Conservation (phyloP, 2,797 vertebrate genomes). For the Anguilla obscura region DNA sequence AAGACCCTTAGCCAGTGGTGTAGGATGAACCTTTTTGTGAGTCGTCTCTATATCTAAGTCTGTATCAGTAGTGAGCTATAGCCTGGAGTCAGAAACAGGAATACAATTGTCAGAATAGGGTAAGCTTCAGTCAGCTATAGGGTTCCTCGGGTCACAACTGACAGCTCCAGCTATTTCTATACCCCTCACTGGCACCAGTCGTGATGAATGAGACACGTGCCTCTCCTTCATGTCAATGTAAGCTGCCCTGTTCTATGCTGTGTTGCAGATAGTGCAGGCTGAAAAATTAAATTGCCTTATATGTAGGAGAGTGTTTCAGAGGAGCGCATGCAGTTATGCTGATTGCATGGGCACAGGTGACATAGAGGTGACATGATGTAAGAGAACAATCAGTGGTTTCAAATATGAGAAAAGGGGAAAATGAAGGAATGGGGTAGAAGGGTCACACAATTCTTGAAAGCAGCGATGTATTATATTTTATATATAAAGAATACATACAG, state of each 20-base stretch:
- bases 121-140: neutral
- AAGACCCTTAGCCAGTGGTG: neutral
- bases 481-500: neutral
- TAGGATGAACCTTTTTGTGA: neutral
- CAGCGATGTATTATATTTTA: neutral
- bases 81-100: neutral
- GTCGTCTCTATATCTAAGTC: neutral
- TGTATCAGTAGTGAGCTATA: neutral
- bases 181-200: neutral
- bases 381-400: neutral
- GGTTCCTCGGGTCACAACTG: neutral
- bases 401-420: neutral
- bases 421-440: neutral
- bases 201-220: neutral
- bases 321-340: neutral
- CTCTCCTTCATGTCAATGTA: neutral
- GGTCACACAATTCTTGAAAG: neutral
- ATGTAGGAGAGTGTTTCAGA: neutral
- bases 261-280: neutral
- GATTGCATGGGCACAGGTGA: neutral
- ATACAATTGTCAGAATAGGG: neutral
- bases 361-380: neutral
- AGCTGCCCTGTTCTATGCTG: neutral
- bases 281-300: neutral
- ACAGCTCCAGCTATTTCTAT: neutral